Evolutionary conservation across 2,888 invertebrate genomes (phyloP).

Genomic region (Ganaspis brasiliensis): DNA sequence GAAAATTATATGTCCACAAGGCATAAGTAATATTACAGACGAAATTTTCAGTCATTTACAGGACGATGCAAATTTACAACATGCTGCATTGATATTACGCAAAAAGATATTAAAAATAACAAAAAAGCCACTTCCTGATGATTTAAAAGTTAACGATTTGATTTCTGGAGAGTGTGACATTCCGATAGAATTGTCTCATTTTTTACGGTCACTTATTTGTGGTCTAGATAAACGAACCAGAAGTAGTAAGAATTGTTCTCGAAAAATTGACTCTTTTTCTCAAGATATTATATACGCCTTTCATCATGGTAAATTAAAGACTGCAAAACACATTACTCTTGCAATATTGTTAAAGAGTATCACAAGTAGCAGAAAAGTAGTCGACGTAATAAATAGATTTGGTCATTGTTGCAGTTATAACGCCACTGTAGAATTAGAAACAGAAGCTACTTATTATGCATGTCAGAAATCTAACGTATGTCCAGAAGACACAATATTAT

Average conservation of each 20-base stretch:
- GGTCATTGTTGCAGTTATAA: slow-evolving; percentile 67
- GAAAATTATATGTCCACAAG: background rate
- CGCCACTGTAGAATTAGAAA: slow-evolving; percentile 67
- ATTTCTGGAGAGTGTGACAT: slow-evolving; percentile 28
- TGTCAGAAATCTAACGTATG: background rate
- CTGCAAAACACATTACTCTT: too few relatives aligned
- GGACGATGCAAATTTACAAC: background rate
- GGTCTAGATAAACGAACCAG: too few relatives aligned
- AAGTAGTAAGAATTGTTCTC: too few relatives aligned
- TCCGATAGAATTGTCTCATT: too few relatives aligned
- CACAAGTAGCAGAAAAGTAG: slow-evolving; percentile 64
- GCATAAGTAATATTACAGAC: background rate
- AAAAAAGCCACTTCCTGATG: background rate
- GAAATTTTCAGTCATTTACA: background rate
- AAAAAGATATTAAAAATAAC: background rate
- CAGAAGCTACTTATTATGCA: slow-evolving; percentile 54
- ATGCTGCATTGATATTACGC: background rate
- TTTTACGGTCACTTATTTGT: too few relatives aligned
- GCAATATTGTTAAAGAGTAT: too few relatives aligned
- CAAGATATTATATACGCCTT: too few relatives aligned
- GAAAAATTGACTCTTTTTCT: too few relatives aligned
- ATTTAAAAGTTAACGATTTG: background rate
- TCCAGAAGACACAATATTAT: background rate
- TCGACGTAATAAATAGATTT: slow-evolving; percentile 65
- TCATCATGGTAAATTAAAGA: too few relatives aligned